Base-by-base conservation (phyloP, 2,113 vertebrate genomes). In the Hipposideros armiger region DNA sequence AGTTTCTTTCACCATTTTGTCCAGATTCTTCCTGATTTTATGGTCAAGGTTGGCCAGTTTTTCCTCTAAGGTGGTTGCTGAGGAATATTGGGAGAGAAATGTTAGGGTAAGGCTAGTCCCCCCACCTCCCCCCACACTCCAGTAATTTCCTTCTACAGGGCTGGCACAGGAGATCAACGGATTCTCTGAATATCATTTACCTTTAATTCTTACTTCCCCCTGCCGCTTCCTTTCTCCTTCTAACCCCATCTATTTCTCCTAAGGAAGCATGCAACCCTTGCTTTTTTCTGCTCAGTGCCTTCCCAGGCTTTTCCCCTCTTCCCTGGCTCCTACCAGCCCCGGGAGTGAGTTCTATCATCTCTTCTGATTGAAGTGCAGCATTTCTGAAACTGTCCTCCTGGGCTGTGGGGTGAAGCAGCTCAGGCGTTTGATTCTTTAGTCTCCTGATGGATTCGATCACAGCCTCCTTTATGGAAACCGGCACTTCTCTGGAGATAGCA, bases 11-110 rank as follows among this genome's bases (percentile, higher is more conserved):
- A 42, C 1, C 11, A n/a, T 77, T 50, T 50, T 50, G 47, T 50
- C 47, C 47, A 50, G 47, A 50, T 50, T 50, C 47, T 50, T 86
- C 62, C 11, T 0, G 2, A 91, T 50, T 66, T 81, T 40, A 56
- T 67, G 78, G 24, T 6, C 2, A 1, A 72, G 2, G 5, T 89
- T 66, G 30, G 4, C 4, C 28, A 91, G 56, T 47, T 89, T 95
- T 81, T 17, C 47, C 73, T 96, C 93, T 36, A 54, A 52, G 40
- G 42, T 91, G 66, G 67, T 89, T 77, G 83, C 96, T 94, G 64
- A 78, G 80, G 58, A 80, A 81, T 45, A 60, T 54, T 11, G 28
- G n/a, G 58, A 81, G 4, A 93, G 90, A 95, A 93, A 91, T 52
- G 52, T 62, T 10, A 45, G 36, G 72, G 78, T 77, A 62, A 72